Evolutionary conservation across 2,888 invertebrate species (phyloP), one percentile per base, ranked within the genome.

Genomic region (Caenorhabditis sinica): DNA sequence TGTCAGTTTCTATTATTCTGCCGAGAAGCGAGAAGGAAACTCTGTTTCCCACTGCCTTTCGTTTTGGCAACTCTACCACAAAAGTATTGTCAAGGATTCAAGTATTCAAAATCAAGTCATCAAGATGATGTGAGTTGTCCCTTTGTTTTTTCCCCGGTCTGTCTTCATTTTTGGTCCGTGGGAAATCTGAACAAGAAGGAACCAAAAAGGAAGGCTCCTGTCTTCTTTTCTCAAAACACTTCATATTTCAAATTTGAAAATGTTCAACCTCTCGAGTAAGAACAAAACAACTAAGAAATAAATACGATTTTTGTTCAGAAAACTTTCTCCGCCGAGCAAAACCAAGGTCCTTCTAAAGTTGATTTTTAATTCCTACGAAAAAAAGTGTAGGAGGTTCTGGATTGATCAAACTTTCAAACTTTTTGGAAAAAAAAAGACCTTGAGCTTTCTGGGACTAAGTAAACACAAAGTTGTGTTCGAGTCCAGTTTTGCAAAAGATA

Each of bases 101-200:
- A 79, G 63, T 53, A 71, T 61, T 79, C 79, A 72, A 72, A 79
- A 65, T 65, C 71, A 65, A 80, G 80, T 72, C 80, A 66, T 80
- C 66, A 80, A 71, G 72, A 80, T 80, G 80, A 80, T 80, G 80
- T 80, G 80, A 80, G 80, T 80, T 72, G 80, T 72, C 79, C 53
- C 33, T 60, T 45, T 36, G 36, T 79, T 61, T 51, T 72, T 77
- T 30, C n/a, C 53, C 40, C n/a, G n/a, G n/a, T 43, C 75, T 33
- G 30, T 49, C 28, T 58, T 66, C 77, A 53, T 71, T 40, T 65
- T 65, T 43, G 71, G 79, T 79, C 53, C 71, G 79, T 71, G 79
- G 65, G 71, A 77, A 76, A 75, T 56, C 36, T 65, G 40, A n/a
- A 49, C 33, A 60, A 66, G 60, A n/a, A 13, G 28, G 17, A 36